Conservation (phyloP, 1,140 invertebrate species). For the Drosophila orosa region DNA sequence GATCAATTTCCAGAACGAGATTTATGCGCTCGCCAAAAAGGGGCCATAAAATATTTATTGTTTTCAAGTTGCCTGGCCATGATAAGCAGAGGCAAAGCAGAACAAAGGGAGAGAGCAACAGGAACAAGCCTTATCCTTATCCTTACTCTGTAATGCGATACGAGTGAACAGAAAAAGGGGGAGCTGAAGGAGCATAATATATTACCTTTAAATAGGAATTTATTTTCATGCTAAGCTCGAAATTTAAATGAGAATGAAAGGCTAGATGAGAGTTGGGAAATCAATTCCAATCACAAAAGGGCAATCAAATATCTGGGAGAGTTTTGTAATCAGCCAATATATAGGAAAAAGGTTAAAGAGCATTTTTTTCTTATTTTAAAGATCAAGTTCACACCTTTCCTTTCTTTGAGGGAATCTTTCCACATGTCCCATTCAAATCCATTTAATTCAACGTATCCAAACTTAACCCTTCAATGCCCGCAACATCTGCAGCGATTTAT, state of each 20-base stretch:
- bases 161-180: neutral
- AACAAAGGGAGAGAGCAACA: slow-evolving; percentile 50
- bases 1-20: slow-evolving; percentile 73
- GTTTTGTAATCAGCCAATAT: neutral
- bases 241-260: slow-evolving; percentile 60
- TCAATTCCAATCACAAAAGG: slow-evolving; percentile 16
- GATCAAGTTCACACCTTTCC: neutral
- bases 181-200: slow-evolving; percentile 40
- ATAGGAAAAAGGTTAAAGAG: neutral
- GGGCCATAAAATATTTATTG: slow-evolving; percentile 77
- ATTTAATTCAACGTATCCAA: slow-evolving; percentile 27
- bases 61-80: slow-evolving; percentile 70
- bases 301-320: neutral
- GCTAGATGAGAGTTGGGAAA: slow-evolving; percentile 3
- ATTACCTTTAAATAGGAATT: slow-evolving; percentile 67
- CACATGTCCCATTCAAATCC: slow-evolving; percentile 32
- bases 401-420: neutral
- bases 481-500: slow-evolving; percentile 70
- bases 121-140: slow-evolving; percentile 34
- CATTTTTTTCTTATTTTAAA: neutral
- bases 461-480: slow-evolving; percentile 56
- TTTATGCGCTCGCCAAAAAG: slow-evolving; percentile 71
- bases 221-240: slow-evolving; percentile 42
- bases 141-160: slow-evolving; percentile 60
- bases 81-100: slow-evolving; percentile 53